Base-by-base conservation (phyloP, 2,797 vertebrate species). In the Pipistrellus pipistrellus region DNA sequence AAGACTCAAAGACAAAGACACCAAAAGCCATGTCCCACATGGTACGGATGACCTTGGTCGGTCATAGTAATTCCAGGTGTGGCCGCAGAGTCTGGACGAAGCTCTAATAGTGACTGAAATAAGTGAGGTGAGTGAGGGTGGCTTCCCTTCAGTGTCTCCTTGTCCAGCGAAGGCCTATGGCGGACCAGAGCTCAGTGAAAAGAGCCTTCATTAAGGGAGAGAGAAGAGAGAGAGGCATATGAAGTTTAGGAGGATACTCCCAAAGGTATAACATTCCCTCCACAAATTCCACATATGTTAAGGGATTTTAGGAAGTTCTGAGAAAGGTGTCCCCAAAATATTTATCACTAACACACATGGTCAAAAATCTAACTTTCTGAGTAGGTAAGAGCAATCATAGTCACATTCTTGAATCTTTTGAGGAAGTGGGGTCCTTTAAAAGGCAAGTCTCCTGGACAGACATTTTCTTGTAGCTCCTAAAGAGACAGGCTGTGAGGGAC, bases 1-100 rank as follows among this genome's bases (percentile, higher is more conserved):
- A 80, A 21, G 53, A 68, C 48, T 94, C 48, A 73, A 88, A 91
- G 82, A 64, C 77, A 81, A 85, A 85, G 77, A 82, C 53, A 44
- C 27, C 23, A 82, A 87, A 94, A 83, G 35, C 32, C 62, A 86
- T 38, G 85, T 32, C 89, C 32, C 51, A 92, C 53, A 71, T 2
- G 75, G 53, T 15, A 64, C 3, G 64, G 13, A 44, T 27, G 92
- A 73, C 75, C 25, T 82, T 38, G 35, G 38, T 66, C n/a, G 59
- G 51, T 66, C 18, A 32, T 5, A 8, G 9, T 20, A 32, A 55
- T 81, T 81, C 78, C 48, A 44, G 55, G 23, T 59, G 32, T 81
- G 77, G 32, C 21, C 32, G 21, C 6, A 73, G 41, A 44, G 46
- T 73, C n/a, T 87, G 92, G 23, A 64, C 9, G 77, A 90, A 55